These are phyloP conservation scores for Callinectes sapidus DNA, from an alignment of 2,888 invertebrate genomes.

Conservation along the genomic window DNA sequence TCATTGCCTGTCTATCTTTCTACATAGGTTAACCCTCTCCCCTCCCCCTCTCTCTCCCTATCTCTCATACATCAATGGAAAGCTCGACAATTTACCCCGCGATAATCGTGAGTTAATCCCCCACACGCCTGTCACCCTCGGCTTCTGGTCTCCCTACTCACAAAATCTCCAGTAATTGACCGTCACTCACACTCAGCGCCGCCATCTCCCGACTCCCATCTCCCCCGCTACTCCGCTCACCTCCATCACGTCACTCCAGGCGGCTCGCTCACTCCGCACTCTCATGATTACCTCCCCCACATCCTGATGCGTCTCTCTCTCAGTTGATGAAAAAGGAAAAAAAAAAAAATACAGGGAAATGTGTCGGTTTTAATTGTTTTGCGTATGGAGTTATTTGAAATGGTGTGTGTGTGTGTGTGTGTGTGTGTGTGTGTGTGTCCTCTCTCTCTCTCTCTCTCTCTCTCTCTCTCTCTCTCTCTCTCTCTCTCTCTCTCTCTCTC, in stretches of 20 bases:
- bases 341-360: not conserved
- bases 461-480: not conserved
- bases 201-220: not conserved
- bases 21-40: too few relatives aligned
- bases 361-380: not conserved
- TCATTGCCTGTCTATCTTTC: too few relatives aligned
- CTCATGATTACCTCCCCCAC: not conserved
- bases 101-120: not conserved
- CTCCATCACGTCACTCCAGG: not conserved
- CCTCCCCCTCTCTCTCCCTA: not conserved
- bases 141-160: not conserved
- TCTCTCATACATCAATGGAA: not conserved
- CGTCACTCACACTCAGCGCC: not conserved
- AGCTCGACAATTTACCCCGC: not conserved
- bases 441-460: not conserved
- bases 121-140: not conserved
- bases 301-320: not conserved
- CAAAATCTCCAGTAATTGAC: constrained; percentile 5
- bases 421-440: too few relatives aligned
- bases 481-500: not conserved
- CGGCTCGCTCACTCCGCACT: not conserved
- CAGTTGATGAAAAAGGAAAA: not conserved
- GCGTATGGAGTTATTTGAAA: not conserved
- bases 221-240: not conserved
- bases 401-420: too few relatives aligned